These are phyloP conservation scores for Alethe castanea DNA, from an alignment of 2,113 vertebrate species.

Conservation along the genomic window DNA sequence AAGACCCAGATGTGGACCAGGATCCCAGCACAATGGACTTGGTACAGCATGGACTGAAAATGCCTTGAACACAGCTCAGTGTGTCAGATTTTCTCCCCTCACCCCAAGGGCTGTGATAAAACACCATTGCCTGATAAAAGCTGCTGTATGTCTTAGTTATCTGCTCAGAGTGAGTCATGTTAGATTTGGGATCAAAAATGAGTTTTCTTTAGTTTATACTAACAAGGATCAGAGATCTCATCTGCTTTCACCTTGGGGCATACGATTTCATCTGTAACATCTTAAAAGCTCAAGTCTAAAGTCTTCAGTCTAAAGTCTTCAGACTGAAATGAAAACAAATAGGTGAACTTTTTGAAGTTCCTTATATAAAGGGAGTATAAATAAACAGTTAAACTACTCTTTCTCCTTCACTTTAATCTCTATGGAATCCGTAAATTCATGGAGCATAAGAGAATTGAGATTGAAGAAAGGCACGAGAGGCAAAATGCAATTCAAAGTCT, in stretches of 20 bases:
- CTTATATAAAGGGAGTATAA: not conserved
- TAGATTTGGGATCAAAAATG: not conserved
- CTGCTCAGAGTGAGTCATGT: not conserved
- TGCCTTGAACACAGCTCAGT: rapidly evolving
- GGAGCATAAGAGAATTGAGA: not conserved
- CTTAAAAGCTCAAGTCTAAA: not conserved
- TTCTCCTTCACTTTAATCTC: not conserved
- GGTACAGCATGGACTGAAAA: not conserved
- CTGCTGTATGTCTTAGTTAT: not conserved
- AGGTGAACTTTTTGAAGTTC: not conserved
- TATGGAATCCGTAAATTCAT: not conserved
- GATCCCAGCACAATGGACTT: not conserved
- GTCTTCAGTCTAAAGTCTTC: not conserved
- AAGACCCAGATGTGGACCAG: not conserved
- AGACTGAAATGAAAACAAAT: not conserved
- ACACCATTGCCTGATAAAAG: not conserved
- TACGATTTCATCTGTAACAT: not conserved
- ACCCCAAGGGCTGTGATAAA: not conserved
- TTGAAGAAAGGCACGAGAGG: not conserved
- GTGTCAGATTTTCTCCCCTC: not conserved
- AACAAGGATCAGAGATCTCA: not conserved
- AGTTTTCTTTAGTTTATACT: not conserved
- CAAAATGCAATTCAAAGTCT: not conserved
- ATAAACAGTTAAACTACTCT: not conserved
- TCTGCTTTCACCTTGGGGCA: not conserved